phyloP scores from a whole-genome alignment of 2,113 vertebrate genomes.

The Cromileptes altivelis region DNA sequence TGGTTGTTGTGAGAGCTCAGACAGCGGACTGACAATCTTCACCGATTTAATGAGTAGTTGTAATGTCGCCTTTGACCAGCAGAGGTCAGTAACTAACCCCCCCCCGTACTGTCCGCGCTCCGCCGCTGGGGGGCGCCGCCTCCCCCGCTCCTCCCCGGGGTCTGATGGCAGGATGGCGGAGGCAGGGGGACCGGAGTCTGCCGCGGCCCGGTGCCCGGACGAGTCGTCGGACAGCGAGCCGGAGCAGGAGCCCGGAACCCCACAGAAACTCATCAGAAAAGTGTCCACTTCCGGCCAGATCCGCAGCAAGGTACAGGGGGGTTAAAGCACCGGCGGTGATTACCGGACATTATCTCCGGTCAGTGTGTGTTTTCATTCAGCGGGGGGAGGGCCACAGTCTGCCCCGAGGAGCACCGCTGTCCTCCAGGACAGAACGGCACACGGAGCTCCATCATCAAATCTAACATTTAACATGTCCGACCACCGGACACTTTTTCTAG shows the following conservation, averaged over 20 bases:
- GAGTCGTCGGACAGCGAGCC: slow-evolving; percentile 97
- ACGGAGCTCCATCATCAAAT: not conserved
- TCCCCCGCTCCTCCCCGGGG: slow-evolving; percentile 46
- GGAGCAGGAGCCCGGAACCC: slow-evolving; percentile 92
- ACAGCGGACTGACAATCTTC: no score
- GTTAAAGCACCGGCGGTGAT: not conserved
- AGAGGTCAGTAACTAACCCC: no score
- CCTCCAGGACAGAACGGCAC: not conserved
- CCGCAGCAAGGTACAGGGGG: slow-evolving; percentile 90
- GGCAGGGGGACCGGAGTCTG: slow-evolving; percentile 82
- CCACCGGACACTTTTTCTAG: no score
- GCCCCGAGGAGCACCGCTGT: not conserved
- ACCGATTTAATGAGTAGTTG: no score
- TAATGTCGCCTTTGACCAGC: no score
- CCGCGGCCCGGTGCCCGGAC: slow-evolving; percentile 83
- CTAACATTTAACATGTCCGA: not conserved
- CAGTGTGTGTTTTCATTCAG: slow-evolving; percentile 25
- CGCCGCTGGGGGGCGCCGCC: slow-evolving; percentile 56
- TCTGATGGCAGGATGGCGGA: slow-evolving; percentile 84
- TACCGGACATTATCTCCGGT: not conserved
- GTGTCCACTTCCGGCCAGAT: slow-evolving; percentile 97
- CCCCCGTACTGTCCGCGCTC: not conserved
- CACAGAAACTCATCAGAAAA: slow-evolving; percentile 96
- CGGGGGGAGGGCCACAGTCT: slow-evolving; percentile 26
- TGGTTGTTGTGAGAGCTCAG: no score